Conservation (phyloP, 2,797 vertebrate species). For the Kryptolebias ocellatus region DNA sequence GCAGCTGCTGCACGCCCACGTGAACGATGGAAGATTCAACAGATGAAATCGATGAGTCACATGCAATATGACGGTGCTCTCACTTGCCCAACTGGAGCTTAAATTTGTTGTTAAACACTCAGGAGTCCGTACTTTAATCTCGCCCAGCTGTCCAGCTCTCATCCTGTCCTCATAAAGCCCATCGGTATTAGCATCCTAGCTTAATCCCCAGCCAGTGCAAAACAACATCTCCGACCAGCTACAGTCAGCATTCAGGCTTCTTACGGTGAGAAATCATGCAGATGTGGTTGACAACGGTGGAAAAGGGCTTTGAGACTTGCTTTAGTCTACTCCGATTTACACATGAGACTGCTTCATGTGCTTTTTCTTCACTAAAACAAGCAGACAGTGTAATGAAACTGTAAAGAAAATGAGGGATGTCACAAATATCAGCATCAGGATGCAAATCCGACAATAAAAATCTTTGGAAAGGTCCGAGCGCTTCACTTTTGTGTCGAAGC, state of each 20-base stretch:
- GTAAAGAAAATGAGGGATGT: conserved; percentile 13
- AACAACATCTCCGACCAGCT: conserved; percentile 70
- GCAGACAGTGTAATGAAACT: not conserved
- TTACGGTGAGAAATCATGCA: conserved; percentile 33
- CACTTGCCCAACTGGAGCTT: conserved; percentile 33
- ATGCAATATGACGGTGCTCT: conserved; percentile 47
- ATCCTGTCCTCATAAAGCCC: conserved; percentile 63
- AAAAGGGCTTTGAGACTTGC: conserved; percentile 7
- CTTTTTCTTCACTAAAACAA: conserved; percentile 14
- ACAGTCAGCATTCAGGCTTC: conserved; percentile 50
- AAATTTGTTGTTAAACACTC: conserved; percentile 70
- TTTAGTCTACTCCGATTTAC: conserved; percentile 19
- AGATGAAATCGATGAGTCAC: conserved; percentile 74
- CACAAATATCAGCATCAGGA: conserved; percentile 12
- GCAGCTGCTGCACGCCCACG: conserved; percentile 72
- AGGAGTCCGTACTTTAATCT: conserved; percentile 68
- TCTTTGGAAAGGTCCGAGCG: conserved; percentile 32
- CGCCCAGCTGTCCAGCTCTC: conserved; percentile 65
- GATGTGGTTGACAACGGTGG: conserved; percentile 6
- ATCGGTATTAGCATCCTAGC: conserved; percentile 70
- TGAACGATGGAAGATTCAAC: conserved; percentile 66
- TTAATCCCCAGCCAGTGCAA: conserved; percentile 69
- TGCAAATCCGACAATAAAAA: conserved; percentile 23
- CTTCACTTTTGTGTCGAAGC: conserved; percentile 47
- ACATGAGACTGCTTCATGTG: not conserved